phyloP scores from a whole-genome alignment of 2,113 vertebrate species.

The Alosa alosa region DNA sequence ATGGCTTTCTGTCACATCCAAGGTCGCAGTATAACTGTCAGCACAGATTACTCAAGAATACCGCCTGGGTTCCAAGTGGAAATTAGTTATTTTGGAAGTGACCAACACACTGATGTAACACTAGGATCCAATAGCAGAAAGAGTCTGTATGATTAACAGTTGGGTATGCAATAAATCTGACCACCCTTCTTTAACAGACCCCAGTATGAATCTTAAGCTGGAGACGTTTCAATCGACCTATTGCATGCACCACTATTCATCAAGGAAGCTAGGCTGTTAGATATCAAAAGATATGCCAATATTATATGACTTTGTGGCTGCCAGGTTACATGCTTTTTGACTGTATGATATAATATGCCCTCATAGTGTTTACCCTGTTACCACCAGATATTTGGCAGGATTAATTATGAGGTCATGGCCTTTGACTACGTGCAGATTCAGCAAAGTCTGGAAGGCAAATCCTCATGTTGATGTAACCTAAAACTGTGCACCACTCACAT shows the following conservation, averaged over 20 bases:
- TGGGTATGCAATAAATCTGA: conserved; percentile 5
- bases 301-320: neutral
- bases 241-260: neutral
- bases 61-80: neutral
- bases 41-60: neutral
- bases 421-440: neutral
- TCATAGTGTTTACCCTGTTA: neutral
- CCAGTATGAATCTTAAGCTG: neutral
- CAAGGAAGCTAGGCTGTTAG: neutral
- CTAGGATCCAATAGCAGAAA: neutral
- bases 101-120: neutral
- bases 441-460: neutral
- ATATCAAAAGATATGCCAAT: neutral
- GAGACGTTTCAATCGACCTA: neutral
- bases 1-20: neutral
- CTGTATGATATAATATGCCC: neutral
- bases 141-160: neutral
- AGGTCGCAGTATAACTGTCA: neutral
- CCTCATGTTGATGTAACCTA: neutral
- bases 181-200: neutral
- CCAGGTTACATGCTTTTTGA: neutral
- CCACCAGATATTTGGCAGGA: neutral
- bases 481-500: neutral
- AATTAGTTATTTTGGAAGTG: conserved; percentile 2
- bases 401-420: neutral